phyloP scores from a whole-genome alignment of 2,113 vertebrate species.

The Acanthisitta chloris region DNA sequence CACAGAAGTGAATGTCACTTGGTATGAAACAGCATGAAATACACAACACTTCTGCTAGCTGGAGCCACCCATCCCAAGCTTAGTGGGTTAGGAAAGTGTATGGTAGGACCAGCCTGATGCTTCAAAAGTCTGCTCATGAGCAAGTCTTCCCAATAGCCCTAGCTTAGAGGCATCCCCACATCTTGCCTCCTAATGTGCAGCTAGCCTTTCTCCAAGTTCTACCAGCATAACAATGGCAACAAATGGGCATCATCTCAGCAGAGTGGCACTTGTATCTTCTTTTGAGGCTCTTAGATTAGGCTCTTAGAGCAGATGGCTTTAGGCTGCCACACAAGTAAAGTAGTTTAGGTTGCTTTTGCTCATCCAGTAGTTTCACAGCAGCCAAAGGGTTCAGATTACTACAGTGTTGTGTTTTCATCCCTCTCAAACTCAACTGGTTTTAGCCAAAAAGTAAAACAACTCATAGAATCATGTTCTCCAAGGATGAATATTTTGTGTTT shows the following conservation, averaged over 20 bases:
- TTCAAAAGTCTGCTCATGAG: not conserved
- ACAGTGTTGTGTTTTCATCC: not conserved
- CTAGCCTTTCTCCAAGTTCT: not conserved
- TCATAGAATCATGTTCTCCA: not conserved
- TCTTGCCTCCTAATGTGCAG: not conserved
- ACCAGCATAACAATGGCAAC: not conserved
- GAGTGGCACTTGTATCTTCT: not conserved
- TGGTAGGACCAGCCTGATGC: not conserved
- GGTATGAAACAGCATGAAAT: not conserved
- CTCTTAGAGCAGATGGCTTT: not conserved
- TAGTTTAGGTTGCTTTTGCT: not conserved
- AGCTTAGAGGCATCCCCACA: not conserved
- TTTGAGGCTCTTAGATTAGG: not conserved
- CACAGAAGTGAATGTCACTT: fast-evolving
- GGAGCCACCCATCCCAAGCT: fast-evolving
- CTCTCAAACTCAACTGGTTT: not conserved
- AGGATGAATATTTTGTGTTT: not conserved
- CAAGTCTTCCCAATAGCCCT: not conserved
- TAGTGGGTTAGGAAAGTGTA: not conserved
- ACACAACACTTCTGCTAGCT: not conserved
- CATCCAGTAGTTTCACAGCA: not conserved
- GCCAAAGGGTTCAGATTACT: not conserved
- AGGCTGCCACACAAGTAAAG: not conserved
- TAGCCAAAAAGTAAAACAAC: not conserved
- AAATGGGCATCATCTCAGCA: not conserved